These are phyloP conservation scores for Callithrix jacchus DNA, from an alignment of 2,113 vertebrate species.

Conservation along the genomic window DNA sequence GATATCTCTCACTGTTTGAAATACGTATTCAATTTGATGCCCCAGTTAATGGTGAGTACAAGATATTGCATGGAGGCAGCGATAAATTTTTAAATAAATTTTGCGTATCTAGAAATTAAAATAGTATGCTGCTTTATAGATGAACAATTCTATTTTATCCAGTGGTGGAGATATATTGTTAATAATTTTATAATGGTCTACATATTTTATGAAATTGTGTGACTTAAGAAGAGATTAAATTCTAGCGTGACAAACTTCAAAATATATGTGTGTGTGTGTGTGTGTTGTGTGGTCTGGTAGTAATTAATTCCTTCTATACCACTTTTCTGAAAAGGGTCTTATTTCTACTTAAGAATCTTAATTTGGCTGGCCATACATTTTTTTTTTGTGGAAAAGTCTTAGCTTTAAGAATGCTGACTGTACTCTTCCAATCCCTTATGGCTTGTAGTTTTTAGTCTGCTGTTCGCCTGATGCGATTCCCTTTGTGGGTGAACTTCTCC, in stretches of 20 bases:
- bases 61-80: not conserved
- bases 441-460: no score
- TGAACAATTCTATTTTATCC: not conserved
- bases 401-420: no score
- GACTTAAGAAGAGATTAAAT: rapidly evolving
- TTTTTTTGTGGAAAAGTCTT: no score
- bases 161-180: not conserved
- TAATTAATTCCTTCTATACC: no score
- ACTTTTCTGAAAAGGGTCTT: no score
- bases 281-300: no score
- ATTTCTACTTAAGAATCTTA: no score
- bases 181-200: not conserved
- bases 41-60: rapidly evolving
- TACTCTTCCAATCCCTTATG: no score
- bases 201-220: not conserved
- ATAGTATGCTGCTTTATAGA: not conserved
- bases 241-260: not conserved
- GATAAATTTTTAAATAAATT: slow-evolving; percentile 4
- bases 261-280: no score
- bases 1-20: not conserved
- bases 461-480: no score
- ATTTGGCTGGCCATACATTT: no score
- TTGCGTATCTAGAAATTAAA: not conserved
- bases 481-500: no score
- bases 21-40: not conserved